Base-by-base conservation (phyloP, 2,888 invertebrate genomes). In the Trypoxylon attenuatum region DNA sequence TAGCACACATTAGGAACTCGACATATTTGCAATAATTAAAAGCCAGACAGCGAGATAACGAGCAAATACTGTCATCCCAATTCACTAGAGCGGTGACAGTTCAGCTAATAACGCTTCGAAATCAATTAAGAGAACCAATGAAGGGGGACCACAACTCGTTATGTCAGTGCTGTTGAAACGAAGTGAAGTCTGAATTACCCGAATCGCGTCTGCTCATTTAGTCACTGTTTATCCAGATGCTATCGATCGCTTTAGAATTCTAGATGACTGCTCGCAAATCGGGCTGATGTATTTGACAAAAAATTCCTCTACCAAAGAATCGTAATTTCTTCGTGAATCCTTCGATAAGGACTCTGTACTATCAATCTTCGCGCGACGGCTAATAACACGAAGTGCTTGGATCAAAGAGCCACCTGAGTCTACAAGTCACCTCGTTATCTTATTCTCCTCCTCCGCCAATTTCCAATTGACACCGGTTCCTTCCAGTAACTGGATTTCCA, bases 361-460 rank as follows among this genome's bases (percentile, higher is more conserved):
- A 59, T 75, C 55, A 64, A 71, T 75, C 68, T 71, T 63, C 27
- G 4, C 29, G 22, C 10, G 41, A 43, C 55, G 5, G 49, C 29
- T 33, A 50, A 41, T 27, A 42, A 25, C 21, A 22, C 2, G 16
- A 1, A 15, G 23, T 16, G 15, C 19, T 39, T 8, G 10, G 25
- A n/a, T n/a, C n/a, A n/a, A 38, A 21, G 25, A 23, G 21, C 57
- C 73, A 74, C 63, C 54, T 76, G 76, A 59, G 41, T 69, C 61
- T 49, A 69, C 62, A 63, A 19, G 45, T 38, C 16, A 16, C 27
- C 39, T 29, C 23, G 21, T 45, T 41, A 33, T 59, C 54, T 33
- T 13, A 33, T 33, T 6, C 10, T 33, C n/a, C n/a, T n/a, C n/a
- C 10, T 2, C 33, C 13, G 13, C 33, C 33, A 33, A 33, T 33